Evolutionary conservation across 2,113 vertebrate species (phyloP).

Genomic region (Sisor rabdophorus): DNA sequence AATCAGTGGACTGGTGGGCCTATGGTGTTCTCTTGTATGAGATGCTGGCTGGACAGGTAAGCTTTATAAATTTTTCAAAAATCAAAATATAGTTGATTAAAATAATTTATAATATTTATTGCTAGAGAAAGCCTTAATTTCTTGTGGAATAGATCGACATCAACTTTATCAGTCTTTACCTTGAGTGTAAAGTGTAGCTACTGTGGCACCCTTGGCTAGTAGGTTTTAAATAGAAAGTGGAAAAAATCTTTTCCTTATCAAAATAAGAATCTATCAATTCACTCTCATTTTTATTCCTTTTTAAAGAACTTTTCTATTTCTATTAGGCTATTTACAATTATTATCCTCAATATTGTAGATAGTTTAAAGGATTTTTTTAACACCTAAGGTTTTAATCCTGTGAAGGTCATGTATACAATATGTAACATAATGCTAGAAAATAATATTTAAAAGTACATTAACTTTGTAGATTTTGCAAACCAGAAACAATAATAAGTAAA

Average conservation of each 20-base stretch:
- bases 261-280: no score
- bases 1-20: constrained; percentile 98
- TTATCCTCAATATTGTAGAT: no score
- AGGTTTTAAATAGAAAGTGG: not conserved
- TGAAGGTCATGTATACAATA: no score
- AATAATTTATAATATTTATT: not conserved
- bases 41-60: constrained; percentile 96
- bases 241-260: no score
- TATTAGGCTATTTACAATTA: no score
- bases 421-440: not conserved
- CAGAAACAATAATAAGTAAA: not conserved
- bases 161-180: not conserved
- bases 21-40: constrained; percentile 94
- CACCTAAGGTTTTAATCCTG: no score
- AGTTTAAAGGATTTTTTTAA: no score
- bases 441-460: not conserved
- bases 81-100: no score
- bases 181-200: not conserved
- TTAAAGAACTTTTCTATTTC: no score
- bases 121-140: not conserved
- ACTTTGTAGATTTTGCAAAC: not conserved
- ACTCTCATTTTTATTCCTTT: no score
- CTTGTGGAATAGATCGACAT: not conserved
- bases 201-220: not conserved
- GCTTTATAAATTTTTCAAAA: not conserved